A percentile compares a stretch with the other conserved stretches of the same genome.
phyloP scores from a whole-genome alignment of 2,797 vertebrate genomes.

The Xenops minutus region DNA sequence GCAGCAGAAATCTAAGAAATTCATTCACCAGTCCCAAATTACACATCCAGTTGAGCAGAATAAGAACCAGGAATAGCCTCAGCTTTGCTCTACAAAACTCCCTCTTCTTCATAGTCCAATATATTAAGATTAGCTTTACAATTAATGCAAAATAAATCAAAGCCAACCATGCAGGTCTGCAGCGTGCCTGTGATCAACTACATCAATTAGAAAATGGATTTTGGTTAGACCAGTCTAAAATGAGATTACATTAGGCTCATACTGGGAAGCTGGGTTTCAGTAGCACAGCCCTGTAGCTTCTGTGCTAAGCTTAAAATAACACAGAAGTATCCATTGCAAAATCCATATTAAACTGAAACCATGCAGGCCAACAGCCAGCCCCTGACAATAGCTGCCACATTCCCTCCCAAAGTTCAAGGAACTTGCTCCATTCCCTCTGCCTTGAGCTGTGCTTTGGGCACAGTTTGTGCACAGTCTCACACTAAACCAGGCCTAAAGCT shows the following conservation, averaged over 20 bases:
- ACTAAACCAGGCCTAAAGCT: not conserved
- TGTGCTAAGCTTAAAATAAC: not conserved
- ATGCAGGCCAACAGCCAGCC: not conserved
- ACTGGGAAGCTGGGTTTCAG: not conserved
- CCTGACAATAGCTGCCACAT: not conserved
- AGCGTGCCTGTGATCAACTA: not conserved
- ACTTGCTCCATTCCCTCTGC: not conserved
- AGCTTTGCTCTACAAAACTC: not conserved
- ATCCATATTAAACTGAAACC: not conserved
- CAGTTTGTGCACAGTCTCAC: too few relatives aligned
- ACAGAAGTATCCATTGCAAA: not conserved
- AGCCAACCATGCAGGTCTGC: not conserved
- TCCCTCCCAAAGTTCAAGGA: not conserved
- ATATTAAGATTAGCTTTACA: not conserved
- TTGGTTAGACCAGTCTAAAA: not conserved
- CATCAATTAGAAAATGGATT: not conserved
- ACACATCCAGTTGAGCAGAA: not conserved
- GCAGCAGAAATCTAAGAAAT: not conserved
- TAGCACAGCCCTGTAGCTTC: not conserved
- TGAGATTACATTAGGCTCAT: not conserved
- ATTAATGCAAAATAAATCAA: not conserved
- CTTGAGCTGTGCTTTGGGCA: not conserved
- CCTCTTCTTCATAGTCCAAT: not conserved
- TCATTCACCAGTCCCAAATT: not conserved
- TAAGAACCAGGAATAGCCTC: not conserved